phyloP scores from a whole-genome alignment of 2,113 vertebrate genomes.

The Pogonocichla stellata region DNA sequence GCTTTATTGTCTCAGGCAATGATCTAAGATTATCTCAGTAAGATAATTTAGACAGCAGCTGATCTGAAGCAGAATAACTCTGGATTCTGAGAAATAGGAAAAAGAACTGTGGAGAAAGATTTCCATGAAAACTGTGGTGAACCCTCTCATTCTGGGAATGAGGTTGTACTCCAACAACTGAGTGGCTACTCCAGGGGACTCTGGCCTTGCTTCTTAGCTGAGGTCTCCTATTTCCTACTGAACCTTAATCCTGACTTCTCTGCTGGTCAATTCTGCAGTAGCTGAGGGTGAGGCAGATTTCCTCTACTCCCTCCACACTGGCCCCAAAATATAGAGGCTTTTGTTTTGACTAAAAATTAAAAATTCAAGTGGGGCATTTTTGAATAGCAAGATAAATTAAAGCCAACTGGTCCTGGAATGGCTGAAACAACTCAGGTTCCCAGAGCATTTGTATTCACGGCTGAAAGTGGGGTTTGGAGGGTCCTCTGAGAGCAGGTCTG shows the following conservation, averaged over 20 bases:
- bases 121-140: background rate
- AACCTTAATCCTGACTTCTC: background rate
- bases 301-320: background rate
- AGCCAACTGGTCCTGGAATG: background rate
- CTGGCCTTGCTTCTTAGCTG: background rate
- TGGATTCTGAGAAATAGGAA: background rate
- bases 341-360: slow-evolving; percentile 22
- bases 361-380: slow-evolving; percentile 3
- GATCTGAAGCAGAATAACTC: background rate
- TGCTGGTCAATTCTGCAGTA: background rate
- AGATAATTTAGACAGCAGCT: background rate
- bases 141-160: background rate
- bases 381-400: background rate
- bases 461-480: background rate
- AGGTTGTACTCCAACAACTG: background rate
- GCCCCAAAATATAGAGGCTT: background rate
- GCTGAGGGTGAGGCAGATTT: background rate
- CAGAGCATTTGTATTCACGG: background rate
- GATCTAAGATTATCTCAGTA: background rate
- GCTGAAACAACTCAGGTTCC: background rate
- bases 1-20: background rate
- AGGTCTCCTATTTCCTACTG: background rate
- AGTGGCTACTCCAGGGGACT: background rate
- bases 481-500: background rate
- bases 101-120: background rate